Base-by-base conservation (phyloP, 2,888 invertebrate species). In the Macropis europaea region DNA sequence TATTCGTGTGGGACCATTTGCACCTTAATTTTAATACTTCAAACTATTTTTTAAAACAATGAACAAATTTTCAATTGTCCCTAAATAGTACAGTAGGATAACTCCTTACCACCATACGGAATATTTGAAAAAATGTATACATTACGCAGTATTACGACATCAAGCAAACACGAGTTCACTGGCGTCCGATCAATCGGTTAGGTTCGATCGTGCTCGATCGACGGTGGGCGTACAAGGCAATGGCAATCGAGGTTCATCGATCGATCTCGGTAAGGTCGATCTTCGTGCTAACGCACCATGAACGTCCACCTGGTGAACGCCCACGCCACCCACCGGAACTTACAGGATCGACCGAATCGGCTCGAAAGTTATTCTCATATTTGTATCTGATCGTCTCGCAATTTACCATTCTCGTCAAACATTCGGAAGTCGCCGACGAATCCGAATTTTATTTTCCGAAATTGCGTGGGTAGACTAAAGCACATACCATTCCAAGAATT, bases 291-390 rank as follows among this genome's bases (percentile, higher is more conserved):
- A 69, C 53, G 71, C 70, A 70, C 72, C 79, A 69, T 67, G 76
- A 74, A 62, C 68, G 66, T 69, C 72, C 84, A 84, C 81, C 81
- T 84, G 83, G 77, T 56, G 62, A 69, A 84, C 83, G 70, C 84
- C 84, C 64, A 82, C 83, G 63, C 77, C 81, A 53, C 71, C 79
- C 76, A 81, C 77, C 53, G 62, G 57, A 71, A 38, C 50, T 71
- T 47, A 40, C 60, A 67, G 22, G 42, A 43, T 40, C 45, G 38
- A 0, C n/a, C 45, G 6, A 32, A 26, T 38, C 38, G 42, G 26
- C 24, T 30, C 22, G 36, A 38, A 69, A 45, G n/a, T 64, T 57
- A 45, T 57, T 32, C 45, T 9, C 19, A 1, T 26, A n/a, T 62
- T 68, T 47, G 53, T 48, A 38, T 53, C 34, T 13, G 13, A 13